These are phyloP conservation scores for Apaloderma vittatum DNA, from an alignment of 2,113 vertebrate species.

Conservation along the genomic window DNA sequence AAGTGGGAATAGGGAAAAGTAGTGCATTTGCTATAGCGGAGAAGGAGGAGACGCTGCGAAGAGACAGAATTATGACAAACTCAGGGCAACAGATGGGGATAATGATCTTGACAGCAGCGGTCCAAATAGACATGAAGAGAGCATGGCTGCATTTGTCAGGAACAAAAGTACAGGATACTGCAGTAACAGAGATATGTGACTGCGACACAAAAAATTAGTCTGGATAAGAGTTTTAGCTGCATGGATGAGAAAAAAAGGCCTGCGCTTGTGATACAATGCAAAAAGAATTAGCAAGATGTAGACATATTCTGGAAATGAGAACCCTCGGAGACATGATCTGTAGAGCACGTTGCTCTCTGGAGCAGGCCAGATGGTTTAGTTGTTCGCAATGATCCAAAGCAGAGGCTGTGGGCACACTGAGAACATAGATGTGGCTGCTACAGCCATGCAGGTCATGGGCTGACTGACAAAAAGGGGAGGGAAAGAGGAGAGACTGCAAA, in stretches of 20 bases:
- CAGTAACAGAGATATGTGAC: fast-evolving
- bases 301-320: background rate
- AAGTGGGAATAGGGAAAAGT: background rate
- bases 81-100: background rate
- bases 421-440: background rate
- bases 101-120: background rate
- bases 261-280: background rate
- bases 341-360: background rate
- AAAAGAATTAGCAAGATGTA: background rate
- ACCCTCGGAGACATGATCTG: background rate
- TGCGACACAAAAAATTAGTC: background rate
- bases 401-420: background rate
- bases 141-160: background rate
- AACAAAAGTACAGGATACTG: background rate
- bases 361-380: background rate
- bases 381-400: background rate
- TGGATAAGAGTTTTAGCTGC: background rate
- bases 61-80: background rate
- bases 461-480: background rate
- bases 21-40: background rate
- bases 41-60: background rate
- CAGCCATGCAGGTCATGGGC: background rate
- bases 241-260: background rate
- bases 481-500: background rate
- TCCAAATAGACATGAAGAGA: background rate